phyloP scores from a whole-genome alignment of 2,888 invertebrate species.

The Cantharis rustica region DNA sequence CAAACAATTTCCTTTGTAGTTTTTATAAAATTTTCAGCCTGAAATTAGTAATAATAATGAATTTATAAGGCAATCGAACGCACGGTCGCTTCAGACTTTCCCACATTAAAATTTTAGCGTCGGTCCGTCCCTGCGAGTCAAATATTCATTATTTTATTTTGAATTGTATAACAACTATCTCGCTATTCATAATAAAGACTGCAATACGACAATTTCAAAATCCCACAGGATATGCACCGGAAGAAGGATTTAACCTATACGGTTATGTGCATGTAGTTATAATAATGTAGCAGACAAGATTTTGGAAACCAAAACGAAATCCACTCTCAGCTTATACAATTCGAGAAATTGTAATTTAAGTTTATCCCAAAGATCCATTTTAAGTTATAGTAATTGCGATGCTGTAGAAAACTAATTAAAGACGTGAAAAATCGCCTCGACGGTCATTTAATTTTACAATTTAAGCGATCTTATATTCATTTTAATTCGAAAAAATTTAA shows the following conservation, averaged over 20 bases:
- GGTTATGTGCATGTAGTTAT: constrained; percentile 23
- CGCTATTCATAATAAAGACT: background rate
- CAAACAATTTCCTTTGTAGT: too few relatives aligned
- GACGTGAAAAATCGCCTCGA: background rate
- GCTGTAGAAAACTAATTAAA: background rate
- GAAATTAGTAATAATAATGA: too few relatives aligned
- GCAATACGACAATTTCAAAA: constrained; percentile 6
- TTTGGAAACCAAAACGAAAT: constrained; percentile 9
- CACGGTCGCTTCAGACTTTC: background rate
- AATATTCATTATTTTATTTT: background rate
- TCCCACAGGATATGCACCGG: constrained; percentile 17
- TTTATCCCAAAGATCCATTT: constrained; percentile 4
- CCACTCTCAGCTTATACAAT: constrained; percentile 6
- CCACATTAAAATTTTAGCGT: background rate
- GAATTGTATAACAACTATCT: background rate
- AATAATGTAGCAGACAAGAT: constrained; percentile 19
- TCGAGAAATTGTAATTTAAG: constrained; percentile 4
- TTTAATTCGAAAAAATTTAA: constrained; percentile 27
- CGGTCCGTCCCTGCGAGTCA: background rate
- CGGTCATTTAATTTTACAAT: background rate
- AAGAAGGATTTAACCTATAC: constrained; percentile 19
- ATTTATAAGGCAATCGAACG: too few relatives aligned
- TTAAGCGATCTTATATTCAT: constrained; percentile 12
- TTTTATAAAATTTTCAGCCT: too few relatives aligned
- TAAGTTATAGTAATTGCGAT: background rate